Evolutionary conservation across 2,113 vertebrate species (phyloP).

Genomic region (Psammodynastes pulverulentus): DNA sequence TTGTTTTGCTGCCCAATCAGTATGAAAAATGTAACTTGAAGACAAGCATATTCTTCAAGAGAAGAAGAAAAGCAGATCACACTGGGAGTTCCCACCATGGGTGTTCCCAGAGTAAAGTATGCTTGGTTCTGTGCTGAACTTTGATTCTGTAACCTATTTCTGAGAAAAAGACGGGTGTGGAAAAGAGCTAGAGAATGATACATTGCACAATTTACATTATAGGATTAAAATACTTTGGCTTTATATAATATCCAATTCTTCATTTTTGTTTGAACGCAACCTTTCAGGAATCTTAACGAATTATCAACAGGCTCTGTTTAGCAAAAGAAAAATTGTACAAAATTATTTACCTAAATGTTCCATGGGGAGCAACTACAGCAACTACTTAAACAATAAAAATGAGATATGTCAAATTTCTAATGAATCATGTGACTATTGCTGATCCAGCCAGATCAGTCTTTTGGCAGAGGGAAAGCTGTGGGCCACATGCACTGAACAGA

Average conservation of each 20-base stretch:
- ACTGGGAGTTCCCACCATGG: background rate
- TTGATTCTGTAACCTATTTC: background rate
- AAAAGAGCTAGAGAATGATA: background rate
- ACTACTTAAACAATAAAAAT: conserved; percentile 25
- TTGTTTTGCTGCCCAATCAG: background rate
- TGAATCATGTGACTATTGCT: conserved; percentile 51
- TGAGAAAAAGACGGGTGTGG: background rate
- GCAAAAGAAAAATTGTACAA: background rate
- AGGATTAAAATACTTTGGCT: background rate
- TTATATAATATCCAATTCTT: background rate
- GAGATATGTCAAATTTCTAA: conserved; percentile 51
- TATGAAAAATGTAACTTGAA: background rate
- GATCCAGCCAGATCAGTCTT: conserved; percentile 32
- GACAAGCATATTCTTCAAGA: background rate
- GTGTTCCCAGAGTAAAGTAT: background rate
- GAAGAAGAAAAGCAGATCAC: background rate
- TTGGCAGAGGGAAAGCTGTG: conserved; percentile 42
- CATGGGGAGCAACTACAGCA: background rate
- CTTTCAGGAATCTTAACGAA: background rate
- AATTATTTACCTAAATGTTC: background rate
- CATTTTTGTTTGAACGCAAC: background rate
- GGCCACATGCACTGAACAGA: conserved; percentile 29
- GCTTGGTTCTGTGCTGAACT: background rate
- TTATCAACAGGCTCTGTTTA: background rate
- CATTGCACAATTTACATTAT: background rate